Base-by-base conservation (phyloP, 2,797 vertebrate genomes). In the Bovichtus variegatus region DNA sequence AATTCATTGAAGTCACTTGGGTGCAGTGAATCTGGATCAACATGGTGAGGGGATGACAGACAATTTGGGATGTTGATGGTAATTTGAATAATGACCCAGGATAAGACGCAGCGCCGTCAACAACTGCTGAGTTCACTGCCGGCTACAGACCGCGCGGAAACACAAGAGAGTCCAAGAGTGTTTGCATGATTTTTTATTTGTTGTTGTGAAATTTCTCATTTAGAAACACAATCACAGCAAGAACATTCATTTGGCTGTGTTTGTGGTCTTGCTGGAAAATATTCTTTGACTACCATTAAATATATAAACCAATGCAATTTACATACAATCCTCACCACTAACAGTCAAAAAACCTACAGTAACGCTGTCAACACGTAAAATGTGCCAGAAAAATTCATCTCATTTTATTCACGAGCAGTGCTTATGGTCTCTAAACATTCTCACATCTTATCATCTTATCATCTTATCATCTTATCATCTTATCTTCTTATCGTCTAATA, bases 1-100 rank as follows among this genome's bases (percentile, higher is more conserved):
- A 67, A 71, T 31, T 34, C 31, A 34, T 55, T 44, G 25, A 64
- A 59, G 38, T 71, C 68, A 25, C 64, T 79, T 13, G 43, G 59
- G 41, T 57, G 13, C 51, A 67, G 54, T 1, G 9, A 68, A 65
- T 72, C 49, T 53, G 60, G 70, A 60, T 63, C 40, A 73, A 13
- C 2, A 44, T 43, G n/a, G 51, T 16, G 69, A 68, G 29, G 61
- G 29, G 58, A 34, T 43, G 65, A 80, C 11, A 53, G 60, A 64
- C 21, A 25, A 51, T 84, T 61, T 71, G 44, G 38, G 53, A 44
- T 8, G 44, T 10, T 57, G 23, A 44, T 43, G 18, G 9, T 61
- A 81, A 79, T 70, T 69, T 21, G 50, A 40, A 68, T 65, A 70
- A 73, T 53, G 65, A 55, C 12, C 5, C 7, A 2, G 34, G 18